Conservation (phyloP, 2,797 vertebrate species). For the Sebastes ruberrimus region DNA sequence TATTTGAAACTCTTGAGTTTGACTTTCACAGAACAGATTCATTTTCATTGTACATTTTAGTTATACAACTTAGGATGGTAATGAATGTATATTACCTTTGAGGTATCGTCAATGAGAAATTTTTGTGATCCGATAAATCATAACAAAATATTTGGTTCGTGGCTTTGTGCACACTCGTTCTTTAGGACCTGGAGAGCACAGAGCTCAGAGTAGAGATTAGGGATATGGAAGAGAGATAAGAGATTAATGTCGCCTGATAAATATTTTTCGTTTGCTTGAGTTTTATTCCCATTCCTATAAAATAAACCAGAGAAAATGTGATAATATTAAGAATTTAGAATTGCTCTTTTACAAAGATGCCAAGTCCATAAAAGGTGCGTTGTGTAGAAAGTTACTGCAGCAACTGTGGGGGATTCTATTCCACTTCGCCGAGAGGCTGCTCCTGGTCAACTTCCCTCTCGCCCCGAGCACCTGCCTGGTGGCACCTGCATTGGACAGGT, state of each 20-base stretch:
- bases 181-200: slow-evolving; percentile 1
- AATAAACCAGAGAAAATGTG: slow-evolving; percentile 15
- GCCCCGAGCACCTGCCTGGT: slow-evolving; percentile 8
- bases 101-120: background rate
- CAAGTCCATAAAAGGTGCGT: background rate
- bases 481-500: slow-evolving; percentile 7
- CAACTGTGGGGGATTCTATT: background rate
- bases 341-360: background rate
- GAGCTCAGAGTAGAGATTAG: slow-evolving; percentile 3
- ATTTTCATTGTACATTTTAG: background rate
- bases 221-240: background rate
- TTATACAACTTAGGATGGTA: background rate
- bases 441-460: slow-evolving; percentile 5
- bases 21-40: background rate
- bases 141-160: background rate
- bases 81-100: background rate
- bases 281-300: slow-evolving; percentile 4
- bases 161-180: background rate
- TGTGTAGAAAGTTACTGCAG: background rate
- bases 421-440: background rate
- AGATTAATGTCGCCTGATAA: slow-evolving; percentile 15
- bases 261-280: background rate
- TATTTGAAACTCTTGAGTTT: background rate
- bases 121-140: background rate
- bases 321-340: background rate